phyloP scores from a whole-genome alignment of 2,797 vertebrate species.

The Amblyopsis hoosieri region DNA sequence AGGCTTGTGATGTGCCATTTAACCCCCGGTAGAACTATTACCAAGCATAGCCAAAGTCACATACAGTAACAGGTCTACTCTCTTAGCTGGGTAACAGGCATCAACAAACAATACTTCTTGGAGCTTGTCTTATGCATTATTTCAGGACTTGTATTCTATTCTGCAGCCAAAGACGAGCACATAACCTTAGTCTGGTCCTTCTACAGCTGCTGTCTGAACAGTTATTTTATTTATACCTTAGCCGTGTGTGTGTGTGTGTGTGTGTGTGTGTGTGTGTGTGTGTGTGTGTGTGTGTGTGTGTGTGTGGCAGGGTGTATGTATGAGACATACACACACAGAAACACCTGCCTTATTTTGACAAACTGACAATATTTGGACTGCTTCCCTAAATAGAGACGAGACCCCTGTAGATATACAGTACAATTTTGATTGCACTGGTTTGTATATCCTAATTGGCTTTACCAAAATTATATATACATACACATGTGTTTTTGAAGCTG shows the following conservation, averaged over 20 bases:
- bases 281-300: slow-evolving; percentile 10
- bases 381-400: no score
- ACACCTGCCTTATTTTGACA: no score
- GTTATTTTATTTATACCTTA: slow-evolving; percentile 45
- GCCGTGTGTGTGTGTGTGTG: slow-evolving; percentile 30
- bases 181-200: slow-evolving; percentile 44
- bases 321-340: not conserved
- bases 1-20: slow-evolving; percentile 34
- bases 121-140: slow-evolving; percentile 41
- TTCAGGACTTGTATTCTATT: slow-evolving; percentile 15
- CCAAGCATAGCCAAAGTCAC: slow-evolving; percentile 45
- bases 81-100: slow-evolving; percentile 22
- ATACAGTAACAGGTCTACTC: slow-evolving; percentile 21
- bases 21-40: slow-evolving; percentile 25
- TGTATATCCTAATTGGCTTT: no score
- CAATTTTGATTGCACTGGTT: no score
- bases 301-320: slow-evolving; percentile 28
- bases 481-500: slow-evolving; percentile 26
- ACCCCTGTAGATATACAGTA: no score
- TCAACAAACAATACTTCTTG: not conserved
- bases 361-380: no score
- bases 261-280: slow-evolving; percentile 25
- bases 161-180: slow-evolving; percentile 25
- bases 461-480: slow-evolving; percentile 28
- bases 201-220: slow-evolving; percentile 33